Conservation (phyloP, 2,113 vertebrate species). For the Grantiella picta region DNA sequence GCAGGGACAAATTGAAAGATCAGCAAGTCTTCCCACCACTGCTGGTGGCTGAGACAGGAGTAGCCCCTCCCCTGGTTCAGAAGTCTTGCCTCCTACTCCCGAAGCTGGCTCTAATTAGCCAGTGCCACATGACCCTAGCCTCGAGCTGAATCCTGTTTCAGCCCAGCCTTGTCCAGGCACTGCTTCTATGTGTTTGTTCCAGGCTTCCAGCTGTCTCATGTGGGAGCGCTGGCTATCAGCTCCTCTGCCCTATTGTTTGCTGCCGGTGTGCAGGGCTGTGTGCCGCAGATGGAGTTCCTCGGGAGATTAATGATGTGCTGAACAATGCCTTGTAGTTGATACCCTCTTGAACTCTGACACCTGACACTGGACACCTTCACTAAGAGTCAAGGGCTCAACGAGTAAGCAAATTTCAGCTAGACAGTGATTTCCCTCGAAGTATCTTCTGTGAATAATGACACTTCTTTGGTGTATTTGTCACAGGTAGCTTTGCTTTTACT, state of each 20-base stretch:
- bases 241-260: not conserved
- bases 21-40: not conserved
- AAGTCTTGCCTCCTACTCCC: not conserved
- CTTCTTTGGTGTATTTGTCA: not conserved
- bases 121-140: not conserved
- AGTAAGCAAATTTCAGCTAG: not conserved
- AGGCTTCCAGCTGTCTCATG: not conserved
- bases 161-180: not conserved
- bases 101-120: not conserved
- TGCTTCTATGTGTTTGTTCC: not conserved
- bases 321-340: conserved; percentile 26
- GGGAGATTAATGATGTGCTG: conserved; percentile 19
- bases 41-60: not conserved
- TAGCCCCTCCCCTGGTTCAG: not conserved
- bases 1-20: not conserved
- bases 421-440: not conserved
- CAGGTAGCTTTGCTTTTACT: not conserved
- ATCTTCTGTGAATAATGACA: not conserved
- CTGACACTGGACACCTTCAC: conserved; percentile 22
- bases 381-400: not conserved
- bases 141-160: not conserved
- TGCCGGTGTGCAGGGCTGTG: not conserved
- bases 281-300: not conserved
- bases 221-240: not conserved
- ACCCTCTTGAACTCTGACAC: conserved; percentile 55